Percentiles rank a stretch among this genome's conserved stretches.
phyloP scores from a whole-genome alignment of 2,113 vertebrate species.

The Cebidichthys violaceus region DNA sequence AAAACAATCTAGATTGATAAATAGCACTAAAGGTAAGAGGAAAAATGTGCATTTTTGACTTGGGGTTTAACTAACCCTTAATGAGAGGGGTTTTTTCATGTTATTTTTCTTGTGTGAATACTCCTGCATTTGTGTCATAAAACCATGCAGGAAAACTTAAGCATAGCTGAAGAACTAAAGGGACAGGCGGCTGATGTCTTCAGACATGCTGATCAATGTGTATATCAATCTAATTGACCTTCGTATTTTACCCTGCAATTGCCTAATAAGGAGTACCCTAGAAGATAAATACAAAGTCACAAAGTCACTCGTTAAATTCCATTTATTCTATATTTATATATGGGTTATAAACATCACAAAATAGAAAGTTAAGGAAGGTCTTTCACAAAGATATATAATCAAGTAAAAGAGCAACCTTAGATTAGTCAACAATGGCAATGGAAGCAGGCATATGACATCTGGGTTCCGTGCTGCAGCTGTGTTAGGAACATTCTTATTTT shows the following conservation, averaged over 20 bases:
- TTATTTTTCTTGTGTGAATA: neutral
- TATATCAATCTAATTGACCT: neutral
- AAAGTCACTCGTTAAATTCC: conserved; percentile 65
- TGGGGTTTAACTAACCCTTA: neutral
- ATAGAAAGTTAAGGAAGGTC: conserved; percentile 77
- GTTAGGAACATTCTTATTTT: conserved; percentile 68
- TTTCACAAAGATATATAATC: conserved; percentile 77
- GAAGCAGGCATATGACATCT: conserved; percentile 67
- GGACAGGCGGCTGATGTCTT: neutral
- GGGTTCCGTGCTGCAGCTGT: conserved; percentile 66
- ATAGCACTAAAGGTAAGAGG: too few species aligned
- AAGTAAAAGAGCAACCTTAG: conserved; percentile 80
- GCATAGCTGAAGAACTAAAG: neutral
- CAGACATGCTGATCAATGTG: conserved; percentile 1
- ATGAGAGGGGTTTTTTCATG: too few species aligned
- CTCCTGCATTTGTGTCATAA: neutral
- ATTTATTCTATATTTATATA: conserved; percentile 81
- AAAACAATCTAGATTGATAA: neutral
- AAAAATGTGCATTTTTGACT: neutral
- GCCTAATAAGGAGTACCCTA: neutral
- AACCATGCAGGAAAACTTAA: neutral
- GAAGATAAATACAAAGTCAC: conserved; percentile 42
- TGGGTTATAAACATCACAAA: conserved; percentile 84
- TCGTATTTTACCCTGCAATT: neutral
- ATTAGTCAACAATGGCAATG: conserved; percentile 63